These are phyloP conservation scores for Oxyteleia sp. DNA, from an alignment of 2,888 invertebrate genomes.

Conservation along the genomic window DNA sequence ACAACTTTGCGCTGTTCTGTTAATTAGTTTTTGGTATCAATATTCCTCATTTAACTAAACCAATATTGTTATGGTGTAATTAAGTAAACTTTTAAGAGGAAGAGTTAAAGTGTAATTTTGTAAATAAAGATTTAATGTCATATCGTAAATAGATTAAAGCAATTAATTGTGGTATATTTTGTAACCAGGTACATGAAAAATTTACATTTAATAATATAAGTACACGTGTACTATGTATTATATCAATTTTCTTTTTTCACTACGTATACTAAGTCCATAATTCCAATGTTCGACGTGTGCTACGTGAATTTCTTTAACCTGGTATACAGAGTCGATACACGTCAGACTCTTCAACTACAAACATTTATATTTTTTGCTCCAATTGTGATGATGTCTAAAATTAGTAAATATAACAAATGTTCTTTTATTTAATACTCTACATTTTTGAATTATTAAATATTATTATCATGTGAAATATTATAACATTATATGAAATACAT, in stretches of 20 bases:
- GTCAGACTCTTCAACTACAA: conserved; percentile 1
- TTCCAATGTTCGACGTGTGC: conserved; percentile 19
- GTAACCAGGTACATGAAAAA: too few species aligned
- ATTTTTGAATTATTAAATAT: too few species aligned
- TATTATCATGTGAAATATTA: too few species aligned
- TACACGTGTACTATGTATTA: not conserved
- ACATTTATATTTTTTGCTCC: conserved; percentile 11
- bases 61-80: conserved; percentile 21
- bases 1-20: conserved; percentile 11
- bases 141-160: too few species aligned
- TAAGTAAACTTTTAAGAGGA: conserved; percentile 6
- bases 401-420: not conserved
- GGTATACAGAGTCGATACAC: conserved; percentile 2
- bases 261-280: not conserved
- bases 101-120: not conserved
- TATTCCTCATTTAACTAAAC: conserved; percentile 19
- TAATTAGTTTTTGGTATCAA: conserved; percentile 28
- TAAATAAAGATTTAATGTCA: not conserved
- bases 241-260: not conserved
- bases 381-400: not conserved
- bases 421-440: not conserved
- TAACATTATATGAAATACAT: too few species aligned
- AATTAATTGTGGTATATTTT: too few species aligned
- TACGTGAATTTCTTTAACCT: conserved; percentile 8
- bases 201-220: not conserved